These are phyloP conservation scores for Aricia agestis DNA, from an alignment of 1,140 invertebrate species.

Conservation along the genomic window DNA sequence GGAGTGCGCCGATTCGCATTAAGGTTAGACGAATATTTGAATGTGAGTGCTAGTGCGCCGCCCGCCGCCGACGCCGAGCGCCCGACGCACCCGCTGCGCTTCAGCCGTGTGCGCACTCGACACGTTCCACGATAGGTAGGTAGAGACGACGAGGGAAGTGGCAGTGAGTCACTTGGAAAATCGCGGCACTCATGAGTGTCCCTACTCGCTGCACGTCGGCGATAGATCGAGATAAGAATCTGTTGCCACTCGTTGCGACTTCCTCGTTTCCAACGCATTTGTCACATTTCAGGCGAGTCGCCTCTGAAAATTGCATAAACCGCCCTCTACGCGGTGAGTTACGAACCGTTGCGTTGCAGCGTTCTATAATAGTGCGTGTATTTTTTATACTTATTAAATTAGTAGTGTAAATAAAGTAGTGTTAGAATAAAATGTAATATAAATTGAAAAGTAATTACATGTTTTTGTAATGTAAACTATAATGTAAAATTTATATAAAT, in stretches of 20 bases:
- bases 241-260: not conserved
- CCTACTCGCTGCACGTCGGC: constrained; percentile 6
- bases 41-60: constrained; percentile 68
- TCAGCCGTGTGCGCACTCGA: constrained; percentile 58
- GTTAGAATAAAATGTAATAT: too few species aligned
- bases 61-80: constrained; percentile 48
- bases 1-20: constrained; percentile 73
- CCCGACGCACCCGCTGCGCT: constrained; percentile 52
- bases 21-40: constrained; percentile 72
- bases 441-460: too few species aligned
- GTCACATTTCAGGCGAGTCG: not conserved
- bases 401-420: too few species aligned
- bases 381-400: too few species aligned
- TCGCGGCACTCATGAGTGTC: constrained; percentile 21
- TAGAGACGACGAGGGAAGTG: constrained; percentile 45
- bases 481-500: too few species aligned
- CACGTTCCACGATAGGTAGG: constrained; percentile 55
- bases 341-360: not conserved
- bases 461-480: too few species aligned
- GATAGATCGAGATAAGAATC: not conserved
- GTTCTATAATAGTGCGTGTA: not conserved
- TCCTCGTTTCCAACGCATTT: constrained; percentile 6
- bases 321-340: constrained; percentile 7
- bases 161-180: constrained; percentile 54
- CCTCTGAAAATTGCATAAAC: not conserved